Base-by-base conservation (phyloP, 2,113 vertebrate species). In the Pao palembangensis region DNA sequence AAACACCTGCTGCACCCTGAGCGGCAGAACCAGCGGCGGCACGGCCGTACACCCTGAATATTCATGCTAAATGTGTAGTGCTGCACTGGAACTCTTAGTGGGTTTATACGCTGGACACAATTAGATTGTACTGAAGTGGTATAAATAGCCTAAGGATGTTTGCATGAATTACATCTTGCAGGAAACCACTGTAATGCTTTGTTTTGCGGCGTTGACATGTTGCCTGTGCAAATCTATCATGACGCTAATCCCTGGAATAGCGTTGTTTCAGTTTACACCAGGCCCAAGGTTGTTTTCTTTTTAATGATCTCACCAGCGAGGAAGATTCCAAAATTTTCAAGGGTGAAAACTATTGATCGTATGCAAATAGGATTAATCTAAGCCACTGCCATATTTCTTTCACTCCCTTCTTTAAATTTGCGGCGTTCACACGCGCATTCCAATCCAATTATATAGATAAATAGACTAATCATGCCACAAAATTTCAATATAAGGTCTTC, bases 381-480 rank as follows among this genome's bases (percentile, higher is more conserved):
- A 84, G 71, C 75, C 63, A 81, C 82, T 12, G 25, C 78, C 57
- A 76, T 86, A 74, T 83, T 80, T 79, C 72, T 76, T 83, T 76
- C 60, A 83, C 76, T 67, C 53, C 34, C 67, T 61, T 64, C 67
- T 79, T 83, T 71, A 85, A 89, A 87, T 88, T 80, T 75, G 64
- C 57, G 61, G 67, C 55, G 70, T 79, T 70, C 69, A 64, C 66
- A 67, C 73, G 83, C 50, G 47, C 76, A 85, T 79, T 87, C 85
- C 89, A 91, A 91, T 91, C 90, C 89, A 90, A 92, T 91, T 91
- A 92, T 83, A 84, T 85, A 91, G 91, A 92, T 91, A 91, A 91
- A 91, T 91, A 88, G 87, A 85, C 88, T 90, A 90, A 91, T 91
- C 87, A 90, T 88, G 84, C 85, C 82, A 86, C 87, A 87, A 86